phyloP scores from a whole-genome alignment of 1,140 invertebrate species.

The Sarcophaga peregrina region DNA sequence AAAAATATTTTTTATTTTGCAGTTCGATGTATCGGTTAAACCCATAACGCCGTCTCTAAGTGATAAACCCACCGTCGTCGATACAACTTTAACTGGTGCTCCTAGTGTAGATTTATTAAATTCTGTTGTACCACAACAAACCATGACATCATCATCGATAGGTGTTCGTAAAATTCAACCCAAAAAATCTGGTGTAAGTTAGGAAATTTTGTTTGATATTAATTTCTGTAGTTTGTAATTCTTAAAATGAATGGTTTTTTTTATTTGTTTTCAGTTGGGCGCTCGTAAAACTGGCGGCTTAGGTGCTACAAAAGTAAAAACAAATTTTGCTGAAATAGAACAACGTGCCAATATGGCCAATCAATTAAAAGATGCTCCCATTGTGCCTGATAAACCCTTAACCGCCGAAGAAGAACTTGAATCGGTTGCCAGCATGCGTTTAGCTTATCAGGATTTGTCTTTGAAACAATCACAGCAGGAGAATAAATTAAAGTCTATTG shows the following conservation, averaged over 20 bases:
- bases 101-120: constrained; percentile 67
- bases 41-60: constrained; percentile 47
- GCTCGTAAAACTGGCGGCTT: constrained; percentile 85
- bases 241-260: neutral
- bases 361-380: constrained; percentile 70
- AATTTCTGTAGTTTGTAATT: neutral
- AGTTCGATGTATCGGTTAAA: constrained; percentile 53
- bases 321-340: constrained; percentile 97
- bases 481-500: constrained; percentile 78
- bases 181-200: constrained; percentile 74
- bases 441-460: constrained; percentile 90
- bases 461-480: constrained; percentile 82
- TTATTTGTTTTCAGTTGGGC: constrained; percentile 69
- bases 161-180: constrained; percentile 75
- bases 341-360: constrained; percentile 85
- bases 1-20: constrained; percentile 20
- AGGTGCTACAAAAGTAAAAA: constrained; percentile 95
- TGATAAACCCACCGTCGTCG: constrained; percentile 46
- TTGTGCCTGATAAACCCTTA: constrained; percentile 62
- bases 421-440: constrained; percentile 79
- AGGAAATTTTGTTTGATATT: too few species aligned
- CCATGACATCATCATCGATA: constrained; percentile 67
- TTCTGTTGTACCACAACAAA: constrained; percentile 50
- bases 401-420: constrained; percentile 69
- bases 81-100: constrained; percentile 47